Percentiles rank a stretch among this genome's conserved stretches.
Evolutionary conservation across 2,888 invertebrate species (phyloP).

Genomic region (Epicampocera succincta): DNA sequence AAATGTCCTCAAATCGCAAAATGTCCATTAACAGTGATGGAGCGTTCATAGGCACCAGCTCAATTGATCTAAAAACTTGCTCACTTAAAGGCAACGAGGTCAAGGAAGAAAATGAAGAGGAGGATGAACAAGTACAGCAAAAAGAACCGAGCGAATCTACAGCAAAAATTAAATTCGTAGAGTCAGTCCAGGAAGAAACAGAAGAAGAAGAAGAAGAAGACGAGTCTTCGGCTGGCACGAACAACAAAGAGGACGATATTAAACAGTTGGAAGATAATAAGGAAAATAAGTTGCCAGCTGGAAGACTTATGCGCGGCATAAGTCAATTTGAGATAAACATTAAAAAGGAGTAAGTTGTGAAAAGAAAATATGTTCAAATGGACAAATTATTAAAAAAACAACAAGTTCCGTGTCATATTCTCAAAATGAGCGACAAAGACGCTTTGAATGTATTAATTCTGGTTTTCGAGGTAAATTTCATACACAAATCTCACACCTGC

Average conservation of each 20-base stretch:
- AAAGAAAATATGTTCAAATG: too few relatives aligned
- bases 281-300: slow-evolving; percentile 77
- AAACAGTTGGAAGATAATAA: slow-evolving; percentile 74
- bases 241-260: slow-evolving; percentile 64
- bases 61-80: slow-evolving; percentile 71
- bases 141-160: slow-evolving; percentile 5
- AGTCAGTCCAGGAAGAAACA: slow-evolving; percentile 29
- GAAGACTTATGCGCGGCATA: slow-evolving; percentile 76
- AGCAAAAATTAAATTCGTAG: slow-evolving; percentile 17
- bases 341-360: slow-evolving; percentile 79
- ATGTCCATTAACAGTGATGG: slow-evolving; percentile 78
- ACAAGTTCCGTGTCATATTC: too few relatives aligned
- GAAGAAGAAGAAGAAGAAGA: too few relatives aligned
- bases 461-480: too few relatives aligned
- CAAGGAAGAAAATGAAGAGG: slow-evolving; percentile 75
- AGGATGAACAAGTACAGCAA: slow-evolving; percentile 42
- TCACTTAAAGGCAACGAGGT: slow-evolving; percentile 75
- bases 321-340: slow-evolving; percentile 79
- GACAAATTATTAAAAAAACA: too few relatives aligned
- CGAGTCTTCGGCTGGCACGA: slow-evolving; percentile 55
- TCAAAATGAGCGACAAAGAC: too few relatives aligned
- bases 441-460: too few relatives aligned
- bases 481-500: too few relatives aligned
- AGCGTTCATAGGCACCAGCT: slow-evolving; percentile 72
- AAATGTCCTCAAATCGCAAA: slow-evolving; percentile 77